A percentile compares a stretch with the other conserved stretches of the same genome.
phyloP scores from a whole-genome alignment of 2,888 invertebrate genomes.

The Ganaspis brasiliensis region DNA sequence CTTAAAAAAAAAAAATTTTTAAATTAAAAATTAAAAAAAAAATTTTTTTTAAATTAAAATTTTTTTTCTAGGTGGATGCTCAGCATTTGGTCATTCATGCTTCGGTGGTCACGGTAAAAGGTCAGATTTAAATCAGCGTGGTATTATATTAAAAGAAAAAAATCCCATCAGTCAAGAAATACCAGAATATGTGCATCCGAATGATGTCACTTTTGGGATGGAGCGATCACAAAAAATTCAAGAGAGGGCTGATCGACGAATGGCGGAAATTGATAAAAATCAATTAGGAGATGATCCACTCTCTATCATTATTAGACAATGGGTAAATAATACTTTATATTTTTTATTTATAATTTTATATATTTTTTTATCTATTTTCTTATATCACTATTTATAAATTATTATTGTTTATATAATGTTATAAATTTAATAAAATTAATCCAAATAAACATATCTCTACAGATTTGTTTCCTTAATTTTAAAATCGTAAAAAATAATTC shows the following conservation, averaged over 20 bases:
- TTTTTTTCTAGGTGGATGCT: conserved; percentile 84
- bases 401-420: background rate
- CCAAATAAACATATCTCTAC: too few relatives aligned
- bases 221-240: conserved; percentile 32
- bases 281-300: conserved; percentile 45
- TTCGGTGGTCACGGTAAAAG: conserved; percentile 89
- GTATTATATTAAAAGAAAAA: conserved; percentile 43
- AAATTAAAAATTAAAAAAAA: too few relatives aligned
- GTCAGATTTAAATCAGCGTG: conserved; percentile 79
- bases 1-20: too few relatives aligned
- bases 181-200: conserved; percentile 17
- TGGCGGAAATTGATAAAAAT: conserved; percentile 42
- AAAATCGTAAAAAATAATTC: too few relatives aligned
- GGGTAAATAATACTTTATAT: conserved; percentile 46
- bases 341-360: too few relatives aligned
- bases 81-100: conserved; percentile 88
- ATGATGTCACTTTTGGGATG: conserved; percentile 35
- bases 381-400: too few relatives aligned
- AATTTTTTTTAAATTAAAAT: too few relatives aligned
- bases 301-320: conserved; percentile 50
- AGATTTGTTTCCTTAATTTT: too few relatives aligned
- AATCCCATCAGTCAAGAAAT: conserved; percentile 28
- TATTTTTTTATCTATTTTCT: too few relatives aligned
- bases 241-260: conserved; percentile 1
- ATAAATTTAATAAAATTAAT: too few relatives aligned